Conservation (phyloP, 2,797 vertebrate genomes). For the Champsocephalus esox region DNA sequence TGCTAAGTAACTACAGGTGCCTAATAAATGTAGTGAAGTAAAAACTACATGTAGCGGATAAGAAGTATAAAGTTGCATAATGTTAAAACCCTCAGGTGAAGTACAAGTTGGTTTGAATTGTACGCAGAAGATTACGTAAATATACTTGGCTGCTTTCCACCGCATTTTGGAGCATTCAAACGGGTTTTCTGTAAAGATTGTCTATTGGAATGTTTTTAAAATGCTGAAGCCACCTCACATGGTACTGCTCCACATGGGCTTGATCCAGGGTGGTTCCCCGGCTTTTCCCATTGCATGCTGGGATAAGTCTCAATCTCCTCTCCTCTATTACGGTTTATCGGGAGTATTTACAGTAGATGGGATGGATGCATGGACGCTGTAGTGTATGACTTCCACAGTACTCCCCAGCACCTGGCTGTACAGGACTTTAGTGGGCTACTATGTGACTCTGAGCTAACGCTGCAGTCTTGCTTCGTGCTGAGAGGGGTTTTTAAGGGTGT, state of each 20-base stretch:
- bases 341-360: background rate
- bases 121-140: too few relatives aligned
- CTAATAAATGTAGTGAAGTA: background rate
- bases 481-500: conserved; percentile 20
- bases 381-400: background rate
- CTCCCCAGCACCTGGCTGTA: background rate
- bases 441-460: background rate
- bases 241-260: background rate
- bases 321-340: background rate
- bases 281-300: conserved; percentile 7
- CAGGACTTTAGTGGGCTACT: background rate
- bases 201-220: background rate
- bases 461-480: background rate
- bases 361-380: background rate
- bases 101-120: too few relatives aligned
- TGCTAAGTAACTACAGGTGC: background rate
- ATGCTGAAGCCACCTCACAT: background rate
- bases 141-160: too few relatives aligned
- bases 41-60: background rate
- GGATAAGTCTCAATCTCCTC: background rate
- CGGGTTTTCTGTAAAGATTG: background rate
- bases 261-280: background rate
- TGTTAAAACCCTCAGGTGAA: too few relatives aligned
- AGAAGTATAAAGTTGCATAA: background rate
- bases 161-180: background rate